Conservation (phyloP, 1,140 invertebrate species). For the Ridgeia piscesae region DNA sequence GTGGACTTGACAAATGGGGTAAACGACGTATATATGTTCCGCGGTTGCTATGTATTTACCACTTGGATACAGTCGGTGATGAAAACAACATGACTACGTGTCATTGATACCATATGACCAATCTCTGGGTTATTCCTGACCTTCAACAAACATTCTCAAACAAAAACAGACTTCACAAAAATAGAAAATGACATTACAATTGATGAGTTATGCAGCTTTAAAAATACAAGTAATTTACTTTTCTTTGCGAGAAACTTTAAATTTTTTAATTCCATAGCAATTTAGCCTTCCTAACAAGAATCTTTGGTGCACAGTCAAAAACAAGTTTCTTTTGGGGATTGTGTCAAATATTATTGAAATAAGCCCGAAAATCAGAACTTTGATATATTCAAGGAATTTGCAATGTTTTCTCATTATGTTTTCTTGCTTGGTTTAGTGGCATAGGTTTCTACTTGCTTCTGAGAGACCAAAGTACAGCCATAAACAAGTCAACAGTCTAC, state of each 20-base stretch:
- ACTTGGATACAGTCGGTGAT: background rate
- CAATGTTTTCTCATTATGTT: background rate
- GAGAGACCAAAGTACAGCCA: background rate
- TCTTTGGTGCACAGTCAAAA: no score
- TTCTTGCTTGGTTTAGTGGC: background rate
- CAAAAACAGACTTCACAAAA: background rate
- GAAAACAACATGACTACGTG: background rate
- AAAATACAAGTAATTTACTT: no score
- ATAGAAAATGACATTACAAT: background rate
- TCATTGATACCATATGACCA: background rate
- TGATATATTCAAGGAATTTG: no score
- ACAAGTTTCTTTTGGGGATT: no score
- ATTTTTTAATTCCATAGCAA: no score
- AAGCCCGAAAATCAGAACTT: no score
- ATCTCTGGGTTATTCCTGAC: background rate
- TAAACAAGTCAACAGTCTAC: background rate
- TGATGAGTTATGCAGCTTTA: no score
- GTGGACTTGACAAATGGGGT: background rate
- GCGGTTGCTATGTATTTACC: background rate
- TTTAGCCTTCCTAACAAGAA: no score
- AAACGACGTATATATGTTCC: background rate
- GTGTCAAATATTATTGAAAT: no score
- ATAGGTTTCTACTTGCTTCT: background rate
- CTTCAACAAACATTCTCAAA: background rate
- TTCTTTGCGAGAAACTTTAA: no score